Evolutionary conservation across 2,113 vertebrate species (phyloP), one percentile per base, ranked within the genome.

Genomic region (Scomber colias): DNA sequence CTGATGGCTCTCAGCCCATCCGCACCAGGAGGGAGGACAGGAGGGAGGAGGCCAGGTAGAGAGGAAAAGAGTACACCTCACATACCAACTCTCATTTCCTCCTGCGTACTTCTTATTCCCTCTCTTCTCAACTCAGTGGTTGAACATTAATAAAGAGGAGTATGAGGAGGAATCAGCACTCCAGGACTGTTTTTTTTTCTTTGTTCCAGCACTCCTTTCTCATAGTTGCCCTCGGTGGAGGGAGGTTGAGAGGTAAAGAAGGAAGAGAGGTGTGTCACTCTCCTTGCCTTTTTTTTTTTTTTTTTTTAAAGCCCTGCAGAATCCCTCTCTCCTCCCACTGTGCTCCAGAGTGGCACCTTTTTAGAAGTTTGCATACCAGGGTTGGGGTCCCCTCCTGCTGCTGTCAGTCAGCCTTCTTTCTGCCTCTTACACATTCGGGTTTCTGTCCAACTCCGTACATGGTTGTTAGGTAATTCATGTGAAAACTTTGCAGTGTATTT

Each of bases 1-100:
- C 93, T 12, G 95, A 95, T 3, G 91, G 93, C 71, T 90, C 92
- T 46, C 93, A 95, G 8, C 91, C 91, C 14, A 30, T 87, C 24
- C 94, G 95, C 53, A 49, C 88, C 0, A 95, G 95, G 65, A 90
- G 96, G 24, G 97, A 97, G n/a, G 97, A 97, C 19, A 95, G 95
- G 68, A 95, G 96, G 94, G 97, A 95, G 95, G 94, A 93, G 67
- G 85, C 87, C 40, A 92, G 91, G 91, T 86, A 90, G 86, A 82
- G 82, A 69, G 71, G 74, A 68, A 49, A n/a, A n/a, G 13, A 71
- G 81, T 27, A 40, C 62, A 45, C 77, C 72, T 79, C 46, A 48
- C 15, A 51, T 19, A 61, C 24, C 45, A 79, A 83, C 72, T 68
- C 27, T 81, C 78, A 68, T 82, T 81, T 89, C 81, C 81, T 84